Evolutionary conservation across 2,797 vertebrate species (phyloP), one percentile per base, ranked within the genome.

Genomic region (Rhinatrema bivittatum): DNA sequence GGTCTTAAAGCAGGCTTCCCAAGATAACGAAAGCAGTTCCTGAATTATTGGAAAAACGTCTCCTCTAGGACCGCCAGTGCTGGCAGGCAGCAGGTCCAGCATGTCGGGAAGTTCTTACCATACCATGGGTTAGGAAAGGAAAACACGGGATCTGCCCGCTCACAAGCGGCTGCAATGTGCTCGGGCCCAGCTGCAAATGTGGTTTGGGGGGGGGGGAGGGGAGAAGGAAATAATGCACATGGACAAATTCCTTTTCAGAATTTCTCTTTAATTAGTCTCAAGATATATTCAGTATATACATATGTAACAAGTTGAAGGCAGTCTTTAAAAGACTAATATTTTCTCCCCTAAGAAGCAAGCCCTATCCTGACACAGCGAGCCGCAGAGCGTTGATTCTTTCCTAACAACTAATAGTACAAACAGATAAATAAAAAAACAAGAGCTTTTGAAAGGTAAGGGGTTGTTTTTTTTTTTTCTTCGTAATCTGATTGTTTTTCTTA

Each of bases 271-370:
- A 42, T 57, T 42, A 50, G 56, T 56, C 58, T 65, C 41, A 48
- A 56, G 25, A 58, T 37, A 27, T 21, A 36, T 36, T 25, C 34
- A 20, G 46, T 10, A 47, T 3, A 5, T 2, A 48, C 31, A 32
- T 23, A 16, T 0, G 1, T 7, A 45, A 42, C 0, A 3, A 47
- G 31, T 9, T 14, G 10, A 16, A 29, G 41, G 36, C 39, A 44
- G 48, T 33, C 65, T 68, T 53, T 41, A 29, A 9, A 45, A 63
- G 53, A 53, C 60, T 35, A 49, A 42, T 3, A 1, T 32, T 17
- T 10, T 15, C 40, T 28, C 51, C 17, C 37, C 54, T 46, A 50
- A 38, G 19, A 52, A 59, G 56, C 53, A 61, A 68, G 46, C 60
- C 47, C 55, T 51, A 25, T 15, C 44, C 43, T 56, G 53, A 53